Percentiles rank a stretch among this genome's conserved stretches.
These are phyloP conservation scores for Brachynemurus nebulosus DNA, from an alignment of 2,888 invertebrate species.

Conservation along the genomic window DNA sequence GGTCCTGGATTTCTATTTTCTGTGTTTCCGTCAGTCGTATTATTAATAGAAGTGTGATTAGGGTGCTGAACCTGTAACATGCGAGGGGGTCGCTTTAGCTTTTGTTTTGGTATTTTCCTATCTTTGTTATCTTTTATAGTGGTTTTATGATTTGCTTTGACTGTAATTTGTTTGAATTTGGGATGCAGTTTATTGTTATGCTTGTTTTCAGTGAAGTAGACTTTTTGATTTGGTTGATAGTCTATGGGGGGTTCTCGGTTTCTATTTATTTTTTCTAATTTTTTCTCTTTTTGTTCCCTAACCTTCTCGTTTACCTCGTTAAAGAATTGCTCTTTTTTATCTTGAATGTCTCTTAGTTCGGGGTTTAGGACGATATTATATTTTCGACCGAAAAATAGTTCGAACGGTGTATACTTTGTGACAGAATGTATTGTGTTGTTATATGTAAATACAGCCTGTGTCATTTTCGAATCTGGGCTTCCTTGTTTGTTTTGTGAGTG, in stretches of 20 bases:
- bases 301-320: too few species aligned
- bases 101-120: background rate
- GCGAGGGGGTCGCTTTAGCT: background rate
- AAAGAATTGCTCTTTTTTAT: conserved; percentile 8
- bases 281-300: conserved; percentile 7
- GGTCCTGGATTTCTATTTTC: conserved; percentile 6
- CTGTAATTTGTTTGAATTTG: background rate
- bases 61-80: too few species aligned
- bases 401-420: background rate
- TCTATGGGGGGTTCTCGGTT: conserved; percentile 9
- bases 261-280: conserved; percentile 10
- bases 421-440: background rate
- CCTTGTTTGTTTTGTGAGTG: background rate
- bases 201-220: background rate
- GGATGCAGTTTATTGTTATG: background rate
- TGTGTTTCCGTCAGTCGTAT: too few species aligned
- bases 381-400: background rate
- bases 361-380: background rate
- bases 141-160: background rate
- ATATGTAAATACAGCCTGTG: background rate
- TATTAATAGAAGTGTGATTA: too few species aligned
- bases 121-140: background rate
- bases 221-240: background rate
- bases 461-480: background rate
- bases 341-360: background rate